Base-by-base conservation (phyloP, 2,888 invertebrate genomes). In the Nomada fabriciana region DNA sequence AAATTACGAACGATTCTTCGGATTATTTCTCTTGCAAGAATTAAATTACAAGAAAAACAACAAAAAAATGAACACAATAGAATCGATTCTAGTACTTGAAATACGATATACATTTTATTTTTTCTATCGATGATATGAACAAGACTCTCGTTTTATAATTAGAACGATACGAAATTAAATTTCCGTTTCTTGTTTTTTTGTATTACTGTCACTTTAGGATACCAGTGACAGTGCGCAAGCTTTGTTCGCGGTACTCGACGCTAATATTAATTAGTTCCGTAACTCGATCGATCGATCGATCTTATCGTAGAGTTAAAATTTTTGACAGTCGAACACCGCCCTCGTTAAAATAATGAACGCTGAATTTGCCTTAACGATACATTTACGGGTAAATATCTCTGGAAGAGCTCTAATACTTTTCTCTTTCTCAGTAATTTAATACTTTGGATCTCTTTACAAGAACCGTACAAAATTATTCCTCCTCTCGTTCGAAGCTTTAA, bases 321-420 rank as follows among this genome's bases (percentile, higher is more conserved):
- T 53, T 64, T 73, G 63, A 67, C 80, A 68, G 65, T 64, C 73
- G 20, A 72, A 55, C 61, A 3, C 60, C 43, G 72, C 67, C 79
- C 29, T 63, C 20, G 42, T 68, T 68, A 68, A 29, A 72, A 68
- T 68, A 80, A 72, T 50, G 53, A 60, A 61, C 70, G 25, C 9
- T 61, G 50, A 59, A 53, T 76, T 70, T 50, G 25, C 43, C 80
- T 81, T 73, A 81, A 80, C 74, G 64, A 80, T 80, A 69, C 73
- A 23, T 60, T 74, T 53, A 80, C 64, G 20, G 55, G 69, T 74
- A 80, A 81, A 80, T 80, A 81, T 47, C 52, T 80, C 73, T 67
- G 60, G 18, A 74, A 70, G 69, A 67, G 43, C 57, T 70, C 36
- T 81, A 81, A 80, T 81, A 80, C 81, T 81, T 74, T 77, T 80